Base-by-base conservation (phyloP, 2,113 vertebrate genomes). In the Rhipidura dahli region DNA sequence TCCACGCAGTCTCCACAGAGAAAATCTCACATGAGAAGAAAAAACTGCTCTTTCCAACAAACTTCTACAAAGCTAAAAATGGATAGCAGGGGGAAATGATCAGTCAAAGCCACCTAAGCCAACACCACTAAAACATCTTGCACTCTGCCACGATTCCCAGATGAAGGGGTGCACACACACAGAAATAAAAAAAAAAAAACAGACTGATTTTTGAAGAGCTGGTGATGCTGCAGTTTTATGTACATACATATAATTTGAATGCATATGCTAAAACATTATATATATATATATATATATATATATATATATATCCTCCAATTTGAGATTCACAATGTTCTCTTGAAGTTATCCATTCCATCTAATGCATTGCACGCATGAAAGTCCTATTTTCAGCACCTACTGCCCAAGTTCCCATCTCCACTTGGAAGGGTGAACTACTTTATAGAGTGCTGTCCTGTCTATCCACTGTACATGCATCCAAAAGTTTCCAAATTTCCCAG, bases 111-210 rank as follows among this genome's bases (percentile, higher is more conserved):
- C 18, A 77, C 26, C 59, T 57, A 49, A 78, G 24, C 7, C 30
- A n/a, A 31, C 47, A 60, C 21, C 42, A 40, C 35, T 50, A 60
- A 92, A 50, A 54, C 15, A 28, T 44, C 68, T 81, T 1, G 0
- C 8, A 7, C 15, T 89, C 49, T 54, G 33, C 50, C 31, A 15
- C 19, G 42, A 70, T 81, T 81, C 56, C 44, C 33, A 83, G 30
- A 39, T 78, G 64, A 73, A 93, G 30, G 11, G 16, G 11, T 47
- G 47, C 39, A 65, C 15, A 20, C 26, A 64, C 18, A 64, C 24
- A 28, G 9, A 33, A 13, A 49, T 9, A 30, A n/a, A 78, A 81
- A 44, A 12, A 2, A 0, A 0, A 1, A 4, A 50, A 40, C 7
- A 65, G 65, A 65, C 10, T 11, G 11, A 35, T 82, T 68, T 86